These are phyloP conservation scores for Martes flavigula DNA, from an alignment of 2,797 vertebrate species.

Conservation along the genomic window DNA sequence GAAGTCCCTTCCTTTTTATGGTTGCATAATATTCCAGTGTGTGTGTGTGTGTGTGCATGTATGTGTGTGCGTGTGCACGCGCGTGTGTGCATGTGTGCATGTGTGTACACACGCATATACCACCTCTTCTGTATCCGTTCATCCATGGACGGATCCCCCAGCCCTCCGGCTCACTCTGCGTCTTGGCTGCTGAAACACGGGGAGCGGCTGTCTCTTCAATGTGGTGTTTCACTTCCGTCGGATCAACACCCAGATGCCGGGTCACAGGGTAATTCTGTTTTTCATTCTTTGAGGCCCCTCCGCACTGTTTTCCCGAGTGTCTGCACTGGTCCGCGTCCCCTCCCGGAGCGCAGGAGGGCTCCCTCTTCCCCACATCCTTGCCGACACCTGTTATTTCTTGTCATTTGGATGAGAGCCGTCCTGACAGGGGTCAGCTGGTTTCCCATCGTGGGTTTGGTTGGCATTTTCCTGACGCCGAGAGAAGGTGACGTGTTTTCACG, in stretches of 20 bases:
- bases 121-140: neutral
- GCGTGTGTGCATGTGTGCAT: no score
- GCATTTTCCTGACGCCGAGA: neutral
- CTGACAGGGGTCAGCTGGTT: neutral
- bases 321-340: neutral
- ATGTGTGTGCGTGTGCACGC: rapidly evolving
- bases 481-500: rapidly evolving
- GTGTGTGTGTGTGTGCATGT: no score
- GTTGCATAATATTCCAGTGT: neutral
- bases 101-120: rapidly evolving
- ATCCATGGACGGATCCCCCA: neutral
- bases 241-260: neutral
- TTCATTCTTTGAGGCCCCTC: neutral
- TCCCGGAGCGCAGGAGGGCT: rapidly evolving
- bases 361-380: neutral
- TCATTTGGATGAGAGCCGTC: neutral
- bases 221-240: neutral
- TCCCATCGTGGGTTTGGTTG: no score
- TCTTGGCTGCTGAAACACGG: neutral
- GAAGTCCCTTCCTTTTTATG: neutral
- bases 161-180: no score
- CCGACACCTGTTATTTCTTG: neutral
- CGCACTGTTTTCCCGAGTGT: rapidly evolving
- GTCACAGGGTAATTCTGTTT: neutral
- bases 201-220: neutral